Evolutionary conservation across 1,140 invertebrate genomes (phyloP), one percentile per base, ranked within the genome.

Genomic region (Oryzaephilus surinamensis): DNA sequence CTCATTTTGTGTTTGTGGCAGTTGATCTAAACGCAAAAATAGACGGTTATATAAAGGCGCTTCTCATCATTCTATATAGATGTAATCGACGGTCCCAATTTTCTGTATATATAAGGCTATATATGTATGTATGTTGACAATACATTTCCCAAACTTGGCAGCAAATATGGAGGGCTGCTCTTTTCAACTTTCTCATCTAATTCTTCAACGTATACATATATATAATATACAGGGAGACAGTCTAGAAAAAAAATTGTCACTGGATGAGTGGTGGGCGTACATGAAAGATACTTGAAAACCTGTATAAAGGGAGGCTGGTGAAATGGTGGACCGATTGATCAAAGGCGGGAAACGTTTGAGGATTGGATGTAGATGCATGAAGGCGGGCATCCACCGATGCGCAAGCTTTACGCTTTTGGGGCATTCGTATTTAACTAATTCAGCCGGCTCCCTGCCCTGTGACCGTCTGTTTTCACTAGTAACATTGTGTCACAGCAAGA

Each of bases 401-500:
- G 48, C 51, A 47, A 32, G 27, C 47, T 38, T 33, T 32, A 21
- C 24, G 36, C 36, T n/a, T n/a, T n/a, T n/a, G n/a, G n/a, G n/a
- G n/a, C n/a, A n/a, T n/a, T n/a, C n/a, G n/a, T n/a, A n/a, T n/a
- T n/a, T n/a, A n/a, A n/a, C n/a, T 48, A 51, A 51, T 53, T 48
- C 45, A n/a, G 38, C 18, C 16, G 32, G 23, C 40, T 38, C 43
- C 42, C 42, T 45, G n/a, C n/a, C n/a, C n/a, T n/a, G n/a, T n/a
- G 41, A 21, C 47, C 45, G 39, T 49, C 51, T 63, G 60, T 63
- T 63, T 63, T 61, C 55, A 61, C 50, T 63, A 61, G 60, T 63
- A 63, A 63, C 59, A 63, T 61, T 58, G 58, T 52, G 58, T 52
- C 57, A 38, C 48, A 46, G 46, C 51, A 37, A 52, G 57, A 53